These are phyloP conservation scores for Pachydiplax longipennis DNA, from an alignment of 2,888 invertebrate species.

Conservation along the genomic window DNA sequence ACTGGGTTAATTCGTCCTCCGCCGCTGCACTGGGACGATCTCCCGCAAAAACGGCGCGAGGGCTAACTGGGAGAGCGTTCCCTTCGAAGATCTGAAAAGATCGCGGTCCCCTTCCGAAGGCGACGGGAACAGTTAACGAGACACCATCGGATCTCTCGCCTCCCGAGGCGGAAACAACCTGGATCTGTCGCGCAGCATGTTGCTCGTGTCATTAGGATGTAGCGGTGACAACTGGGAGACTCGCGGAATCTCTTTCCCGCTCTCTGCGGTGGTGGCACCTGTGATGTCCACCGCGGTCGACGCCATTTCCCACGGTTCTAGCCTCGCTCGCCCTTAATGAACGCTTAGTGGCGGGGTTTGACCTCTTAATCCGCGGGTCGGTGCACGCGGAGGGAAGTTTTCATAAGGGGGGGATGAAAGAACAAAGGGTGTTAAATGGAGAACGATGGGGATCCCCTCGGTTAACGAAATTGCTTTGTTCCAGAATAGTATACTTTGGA, in stretches of 20 bases:
- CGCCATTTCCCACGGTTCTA: constrained; percentile 22
- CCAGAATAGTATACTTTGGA: too few species aligned
- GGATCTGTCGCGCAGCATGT: constrained; percentile 34
- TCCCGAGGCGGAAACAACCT: constrained; percentile 36
- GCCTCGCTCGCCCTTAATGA: not conserved
- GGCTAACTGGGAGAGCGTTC: not conserved
- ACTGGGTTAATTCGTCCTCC: constrained; percentile 35
- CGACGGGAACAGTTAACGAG: constrained; percentile 35
- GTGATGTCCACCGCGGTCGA: not conserved
- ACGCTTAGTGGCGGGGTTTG: not conserved
- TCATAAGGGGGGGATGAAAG: too few species aligned
- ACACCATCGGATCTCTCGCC: constrained; percentile 9
- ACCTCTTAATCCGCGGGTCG: not conserved
- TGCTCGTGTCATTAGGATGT: constrained; percentile 10
- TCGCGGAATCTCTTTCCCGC: not conserved
- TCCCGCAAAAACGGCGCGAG: not conserved
- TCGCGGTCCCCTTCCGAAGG: constrained; percentile 1
- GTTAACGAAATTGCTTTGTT: too few species aligned
- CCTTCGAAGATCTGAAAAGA: not conserved
- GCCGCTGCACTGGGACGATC: constrained; percentile 9
- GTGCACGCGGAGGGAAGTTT: not conserved
- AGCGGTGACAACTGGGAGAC: constrained; percentile 30
- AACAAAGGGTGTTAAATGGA: too few species aligned
- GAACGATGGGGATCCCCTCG: too few species aligned
- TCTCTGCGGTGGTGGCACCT: not conserved